A percentile compares a stretch with the other conserved stretches of the same genome.
These are phyloP conservation scores for Coluber constrictor DNA, from an alignment of 2,797 vertebrate genomes.

Conservation along the genomic window DNA sequence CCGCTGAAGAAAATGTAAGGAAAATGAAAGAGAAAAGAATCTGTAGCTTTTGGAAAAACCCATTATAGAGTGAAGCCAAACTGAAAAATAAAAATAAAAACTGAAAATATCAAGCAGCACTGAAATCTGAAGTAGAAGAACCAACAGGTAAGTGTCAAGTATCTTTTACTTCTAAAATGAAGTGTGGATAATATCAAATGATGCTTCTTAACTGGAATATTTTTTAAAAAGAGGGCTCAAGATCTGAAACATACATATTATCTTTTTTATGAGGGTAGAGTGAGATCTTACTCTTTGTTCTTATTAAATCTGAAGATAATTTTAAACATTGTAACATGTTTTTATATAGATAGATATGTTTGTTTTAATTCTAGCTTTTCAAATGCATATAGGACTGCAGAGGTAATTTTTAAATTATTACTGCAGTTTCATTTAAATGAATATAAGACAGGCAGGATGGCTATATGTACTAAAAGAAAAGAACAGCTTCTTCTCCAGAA, in stretches of 20 bases:
- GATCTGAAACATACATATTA: not conserved
- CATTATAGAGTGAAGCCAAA: fast-evolving
- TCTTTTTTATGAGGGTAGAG: not conserved
- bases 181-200: not conserved
- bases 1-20: not conserved
- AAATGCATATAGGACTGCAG: not conserved
- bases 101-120: not conserved
- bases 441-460: not conserved
- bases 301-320: conserved; percentile 3
- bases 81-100: conserved; percentile 16
- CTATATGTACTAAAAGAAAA: not conserved
- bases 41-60: not conserved
- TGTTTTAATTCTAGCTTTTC: not conserved
- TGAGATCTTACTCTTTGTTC: conserved; percentile 12
- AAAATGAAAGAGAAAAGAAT: not conserved
- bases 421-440: not conserved
- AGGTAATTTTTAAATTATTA: not conserved
- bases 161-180: not conserved
- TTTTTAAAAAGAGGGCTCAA: not conserved
- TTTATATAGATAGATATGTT: not conserved
- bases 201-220: not conserved
- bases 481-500: not conserved
- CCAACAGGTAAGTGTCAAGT: conserved; percentile 37
- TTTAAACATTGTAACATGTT: conserved; percentile 1
- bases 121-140: not conserved